These are phyloP conservation scores for Gymnoscopelus microlampas DNA, from an alignment of 2,797 vertebrate genomes.

Conservation along the genomic window DNA sequence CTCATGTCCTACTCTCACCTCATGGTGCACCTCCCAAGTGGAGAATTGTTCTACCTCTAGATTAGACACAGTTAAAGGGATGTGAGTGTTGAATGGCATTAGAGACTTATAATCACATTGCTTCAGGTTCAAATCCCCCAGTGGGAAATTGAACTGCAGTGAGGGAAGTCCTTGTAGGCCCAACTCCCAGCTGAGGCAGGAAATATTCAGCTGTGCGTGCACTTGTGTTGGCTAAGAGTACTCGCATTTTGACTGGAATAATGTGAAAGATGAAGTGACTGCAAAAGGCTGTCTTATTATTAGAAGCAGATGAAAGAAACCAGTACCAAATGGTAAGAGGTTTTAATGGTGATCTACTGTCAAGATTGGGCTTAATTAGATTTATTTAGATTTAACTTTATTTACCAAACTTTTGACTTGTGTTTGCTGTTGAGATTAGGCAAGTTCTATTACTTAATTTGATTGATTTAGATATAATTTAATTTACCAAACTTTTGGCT, in stretches of 20 bases:
- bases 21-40: constrained; percentile 3
- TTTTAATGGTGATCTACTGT: neutral
- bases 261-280: constrained; percentile 14
- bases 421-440: no score
- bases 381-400: no score
- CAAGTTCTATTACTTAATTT: no score
- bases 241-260: constrained; percentile 4
- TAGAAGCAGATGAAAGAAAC: neutral
- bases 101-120: constrained; percentile 23
- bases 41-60: constrained; percentile 17
- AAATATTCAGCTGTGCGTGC: constrained; percentile 38
- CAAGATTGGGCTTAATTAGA: no score
- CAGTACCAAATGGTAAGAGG: neutral
- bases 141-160: constrained; percentile 17
- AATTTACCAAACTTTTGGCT: no score
- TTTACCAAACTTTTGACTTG: no score
- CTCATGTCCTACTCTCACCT: neutral
- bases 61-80: constrained; percentile 10
- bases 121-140: constrained; percentile 38
- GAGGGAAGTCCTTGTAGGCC: constrained; percentile 6
- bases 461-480: no score
- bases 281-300: constrained; percentile 8
- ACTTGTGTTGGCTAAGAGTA: neutral
- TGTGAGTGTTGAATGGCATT: constrained; percentile 3
- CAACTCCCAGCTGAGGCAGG: constrained; percentile 12